phyloP scores from a whole-genome alignment of 2,888 invertebrate species.

The Homarus gammarus region DNA sequence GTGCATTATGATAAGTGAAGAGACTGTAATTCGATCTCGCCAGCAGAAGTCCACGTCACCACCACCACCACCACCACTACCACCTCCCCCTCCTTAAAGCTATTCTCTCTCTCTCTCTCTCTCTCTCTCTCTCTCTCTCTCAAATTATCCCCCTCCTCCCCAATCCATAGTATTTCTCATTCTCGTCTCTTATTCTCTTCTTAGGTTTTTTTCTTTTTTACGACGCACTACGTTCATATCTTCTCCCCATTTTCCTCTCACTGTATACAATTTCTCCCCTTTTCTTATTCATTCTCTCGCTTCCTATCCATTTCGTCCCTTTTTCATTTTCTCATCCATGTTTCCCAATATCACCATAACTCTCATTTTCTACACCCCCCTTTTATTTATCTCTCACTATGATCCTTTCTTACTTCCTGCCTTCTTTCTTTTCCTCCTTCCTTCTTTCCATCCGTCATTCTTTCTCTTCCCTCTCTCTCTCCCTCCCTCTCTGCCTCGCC shows the following conservation, averaged over 20 bases:
- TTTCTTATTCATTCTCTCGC: background rate
- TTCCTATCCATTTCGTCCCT: background rate
- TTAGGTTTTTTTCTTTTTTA: too few species aligned
- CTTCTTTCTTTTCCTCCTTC: background rate
- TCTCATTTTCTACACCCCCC: background rate
- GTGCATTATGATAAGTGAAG: conserved; percentile 45
- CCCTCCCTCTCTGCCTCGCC: background rate
- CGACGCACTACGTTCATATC: too few species aligned
- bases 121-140: conserved; percentile 6
- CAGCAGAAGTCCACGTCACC: background rate
- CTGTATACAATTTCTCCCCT: background rate
- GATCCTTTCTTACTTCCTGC: background rate
- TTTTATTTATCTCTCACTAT: background rate
- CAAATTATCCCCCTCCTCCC: background rate
- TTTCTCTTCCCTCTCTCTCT: background rate
- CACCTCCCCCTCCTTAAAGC: background rate
- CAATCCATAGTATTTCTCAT: too few species aligned
- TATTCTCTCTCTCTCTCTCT: conserved; percentile 22
- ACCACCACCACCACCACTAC: background rate
- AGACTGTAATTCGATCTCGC: conserved; percentile 24
- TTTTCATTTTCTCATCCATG: background rate
- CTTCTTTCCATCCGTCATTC: background rate
- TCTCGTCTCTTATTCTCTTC: too few species aligned
- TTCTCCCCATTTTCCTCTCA: too few species aligned
- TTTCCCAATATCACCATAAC: background rate